Evolutionary conservation across 2,888 invertebrate genomes (phyloP).

Genomic region (Falcaria lacertinaria): DNA sequence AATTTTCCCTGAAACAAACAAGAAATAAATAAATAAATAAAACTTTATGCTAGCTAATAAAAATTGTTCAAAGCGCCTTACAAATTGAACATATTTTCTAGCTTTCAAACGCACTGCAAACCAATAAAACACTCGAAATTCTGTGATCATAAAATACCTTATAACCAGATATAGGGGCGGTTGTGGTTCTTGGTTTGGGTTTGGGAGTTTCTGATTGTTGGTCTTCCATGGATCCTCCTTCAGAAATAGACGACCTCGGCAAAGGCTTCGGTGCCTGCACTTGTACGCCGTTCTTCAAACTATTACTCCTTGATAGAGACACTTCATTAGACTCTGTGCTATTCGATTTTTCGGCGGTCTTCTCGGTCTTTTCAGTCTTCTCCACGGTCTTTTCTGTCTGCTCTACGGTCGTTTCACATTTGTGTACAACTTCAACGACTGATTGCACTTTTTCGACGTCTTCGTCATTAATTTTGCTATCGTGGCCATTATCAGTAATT

Average conservation of each 20-base stretch:
- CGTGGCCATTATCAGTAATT: slow-evolving; percentile 54
- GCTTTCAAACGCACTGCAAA: too few relatives aligned
- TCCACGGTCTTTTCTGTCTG: slow-evolving; percentile 23
- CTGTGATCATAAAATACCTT: slow-evolving; percentile 80
- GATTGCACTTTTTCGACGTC: slow-evolving; percentile 31
- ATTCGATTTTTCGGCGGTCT: slow-evolving; percentile 45
- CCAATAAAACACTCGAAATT: slow-evolving; percentile 11
- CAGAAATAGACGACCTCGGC: slow-evolving; percentile 88
- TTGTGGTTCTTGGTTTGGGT: slow-evolving; percentile 86
- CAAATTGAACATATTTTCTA: too few relatives aligned
- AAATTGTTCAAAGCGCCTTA: too few relatives aligned
- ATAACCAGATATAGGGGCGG: slow-evolving; percentile 84
- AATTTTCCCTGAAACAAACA: slow-evolving; percentile 9
- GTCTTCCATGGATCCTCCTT: slow-evolving; percentile 78
- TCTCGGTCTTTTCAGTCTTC: slow-evolving; percentile 17
- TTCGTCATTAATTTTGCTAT: slow-evolving; percentile 26
- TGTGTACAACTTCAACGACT: slow-evolving; percentile 8
- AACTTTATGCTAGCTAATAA: too few relatives aligned
- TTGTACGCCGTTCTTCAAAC: slow-evolving; percentile 61
- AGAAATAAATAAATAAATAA: slow-evolving; percentile 5
- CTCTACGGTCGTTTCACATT: slow-evolving; percentile 16
- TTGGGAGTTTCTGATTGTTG: slow-evolving; percentile 56
- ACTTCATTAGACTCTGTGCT: slow-evolving; percentile 55
- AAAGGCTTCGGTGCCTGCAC: slow-evolving; percentile 86
- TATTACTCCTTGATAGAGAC: slow-evolving; percentile 59